Evolutionary conservation across 23 tunicate species (phyloP).

Genomic region (Diplosoma virens): DNA sequence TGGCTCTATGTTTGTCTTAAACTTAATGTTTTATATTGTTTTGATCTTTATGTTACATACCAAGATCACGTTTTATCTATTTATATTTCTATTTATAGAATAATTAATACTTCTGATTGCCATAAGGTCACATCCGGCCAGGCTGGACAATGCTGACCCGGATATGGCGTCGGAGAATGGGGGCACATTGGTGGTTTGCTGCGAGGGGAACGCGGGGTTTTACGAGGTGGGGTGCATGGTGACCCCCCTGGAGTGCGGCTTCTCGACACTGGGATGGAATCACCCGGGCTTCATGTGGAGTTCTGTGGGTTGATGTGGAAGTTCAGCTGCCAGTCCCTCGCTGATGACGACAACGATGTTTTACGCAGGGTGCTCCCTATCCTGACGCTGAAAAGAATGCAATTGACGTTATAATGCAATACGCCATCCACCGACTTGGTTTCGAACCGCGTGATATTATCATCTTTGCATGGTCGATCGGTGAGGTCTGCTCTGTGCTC

Average conservation of each 20-base stretch:
- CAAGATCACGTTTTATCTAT: too few relatives aligned
- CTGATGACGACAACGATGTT: too few relatives aligned
- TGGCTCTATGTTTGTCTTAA: too few relatives aligned
- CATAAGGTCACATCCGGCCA: too few relatives aligned
- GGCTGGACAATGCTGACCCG: too few relatives aligned
- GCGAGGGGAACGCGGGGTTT: constrained; percentile 98
- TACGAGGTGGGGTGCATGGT: constrained; percentile 91
- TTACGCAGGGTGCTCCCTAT: constrained; percentile 79
- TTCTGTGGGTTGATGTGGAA: constrained; percentile 30
- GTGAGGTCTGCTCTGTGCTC: constrained; percentile 24
- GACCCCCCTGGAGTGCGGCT: constrained; percentile 62
- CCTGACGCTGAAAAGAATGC: constrained; percentile 87
- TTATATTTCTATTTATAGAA: too few relatives aligned
- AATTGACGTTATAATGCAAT: constrained; percentile 84
- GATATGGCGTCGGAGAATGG: constrained; percentile 29
- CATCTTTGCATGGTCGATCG: constrained; percentile 94
- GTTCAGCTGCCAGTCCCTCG: too few relatives aligned
- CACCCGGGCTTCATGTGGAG: constrained; percentile 90
- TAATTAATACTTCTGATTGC: too few relatives aligned
- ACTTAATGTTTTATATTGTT: too few relatives aligned
- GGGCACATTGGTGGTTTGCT: constrained; percentile 58
- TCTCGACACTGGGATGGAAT: constrained; percentile 93
- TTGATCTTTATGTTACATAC: too few relatives aligned
- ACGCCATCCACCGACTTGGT: constrained; percentile 62
- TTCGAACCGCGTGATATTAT: constrained; percentile 72